Evolutionary conservation across 2,888 invertebrate genomes (phyloP).

Genomic region (Unio delphinus): DNA sequence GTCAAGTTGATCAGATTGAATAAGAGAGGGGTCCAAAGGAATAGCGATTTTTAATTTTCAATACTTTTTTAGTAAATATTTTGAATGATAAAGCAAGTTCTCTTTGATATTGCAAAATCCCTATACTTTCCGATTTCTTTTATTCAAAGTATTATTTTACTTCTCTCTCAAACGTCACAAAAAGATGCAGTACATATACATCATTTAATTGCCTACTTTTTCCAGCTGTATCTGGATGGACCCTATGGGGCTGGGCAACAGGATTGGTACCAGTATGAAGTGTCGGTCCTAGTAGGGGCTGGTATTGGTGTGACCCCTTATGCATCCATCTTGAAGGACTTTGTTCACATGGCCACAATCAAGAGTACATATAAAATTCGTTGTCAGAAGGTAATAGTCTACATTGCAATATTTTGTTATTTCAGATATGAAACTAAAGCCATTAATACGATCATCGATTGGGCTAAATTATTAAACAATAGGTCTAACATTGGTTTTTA

Average conservation of each 20-base stretch:
- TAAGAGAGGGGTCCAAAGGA: too few relatives aligned
- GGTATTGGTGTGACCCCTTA: conserved; percentile 76
- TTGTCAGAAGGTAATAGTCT: conserved; percentile 69
- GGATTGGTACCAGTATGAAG: conserved; percentile 70
- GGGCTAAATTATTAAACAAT: too few relatives aligned
- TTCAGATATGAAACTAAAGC: neutral
- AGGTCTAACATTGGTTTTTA: too few relatives aligned
- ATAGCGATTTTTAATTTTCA: too few relatives aligned
- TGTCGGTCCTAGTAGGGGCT: conserved; percentile 68
- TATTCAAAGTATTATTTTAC: too few relatives aligned
- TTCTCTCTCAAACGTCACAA: too few relatives aligned
- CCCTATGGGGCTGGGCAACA: conserved; percentile 70
- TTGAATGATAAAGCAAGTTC: too few relatives aligned
- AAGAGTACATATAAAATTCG: conserved; percentile 67
- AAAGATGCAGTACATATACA: too few relatives aligned
- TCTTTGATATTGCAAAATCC: too few relatives aligned
- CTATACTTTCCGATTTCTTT: too few relatives aligned
- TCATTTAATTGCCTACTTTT: neutral
- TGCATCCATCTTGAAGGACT: conserved; percentile 79
- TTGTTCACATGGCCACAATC: conserved; percentile 72
- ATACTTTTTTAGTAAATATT: too few relatives aligned
- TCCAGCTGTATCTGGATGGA: conserved; percentile 67
- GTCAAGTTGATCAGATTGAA: too few relatives aligned
- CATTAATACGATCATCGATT: neutral
- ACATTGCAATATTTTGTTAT: neutral